Evolutionary conservation across 2,888 invertebrate genomes (phyloP).

Genomic region (Limenitis arthemis): DNA sequence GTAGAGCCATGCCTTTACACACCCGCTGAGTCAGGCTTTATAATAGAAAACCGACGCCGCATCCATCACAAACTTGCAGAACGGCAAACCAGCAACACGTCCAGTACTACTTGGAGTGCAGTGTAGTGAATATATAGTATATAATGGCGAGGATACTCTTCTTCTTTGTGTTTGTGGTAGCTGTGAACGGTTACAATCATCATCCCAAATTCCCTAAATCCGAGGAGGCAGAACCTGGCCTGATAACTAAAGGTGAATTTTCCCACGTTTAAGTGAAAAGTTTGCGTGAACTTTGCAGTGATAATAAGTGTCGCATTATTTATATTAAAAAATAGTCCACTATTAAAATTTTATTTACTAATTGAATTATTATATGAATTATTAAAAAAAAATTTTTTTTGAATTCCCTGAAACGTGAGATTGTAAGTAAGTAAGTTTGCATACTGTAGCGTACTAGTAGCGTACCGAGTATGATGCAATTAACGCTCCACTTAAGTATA

Average conservation of each 20-base stretch:
- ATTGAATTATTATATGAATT: too few species aligned
- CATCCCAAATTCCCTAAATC: slow-evolving; percentile 51
- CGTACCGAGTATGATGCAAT: slow-evolving; percentile 25
- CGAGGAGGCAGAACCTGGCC: slow-evolving; percentile 30
- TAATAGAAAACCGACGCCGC: slow-evolving; percentile 44
- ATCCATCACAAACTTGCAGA: slow-evolving; percentile 47
- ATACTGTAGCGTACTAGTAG: slow-evolving; percentile 1
- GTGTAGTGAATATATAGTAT: slow-evolving; percentile 30
- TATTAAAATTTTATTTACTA: too few species aligned
- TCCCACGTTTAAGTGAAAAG: not conserved
- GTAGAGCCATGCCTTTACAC: slow-evolving; percentile 35
- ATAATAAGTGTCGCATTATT: not conserved
- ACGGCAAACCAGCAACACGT: slow-evolving; percentile 49
- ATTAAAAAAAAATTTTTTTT: too few species aligned
- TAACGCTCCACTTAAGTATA: slow-evolving; percentile 20
- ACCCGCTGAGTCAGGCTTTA: slow-evolving; percentile 51
- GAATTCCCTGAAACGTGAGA: too few species aligned
- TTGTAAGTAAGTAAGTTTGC: too few species aligned
- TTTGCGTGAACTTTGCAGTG: not conserved
- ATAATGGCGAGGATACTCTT: slow-evolving; percentile 50
- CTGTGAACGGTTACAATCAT: slow-evolving; percentile 38
- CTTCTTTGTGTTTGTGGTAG: slow-evolving; percentile 44
- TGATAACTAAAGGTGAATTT: slow-evolving; percentile 44
- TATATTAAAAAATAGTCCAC: too few species aligned
- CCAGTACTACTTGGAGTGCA: slow-evolving; percentile 7